Percentiles rank a stretch among this genome's conserved stretches.
Evolutionary conservation across 2,797 vertebrate genomes (phyloP).

Genomic region (Takifugu rubripes): DNA sequence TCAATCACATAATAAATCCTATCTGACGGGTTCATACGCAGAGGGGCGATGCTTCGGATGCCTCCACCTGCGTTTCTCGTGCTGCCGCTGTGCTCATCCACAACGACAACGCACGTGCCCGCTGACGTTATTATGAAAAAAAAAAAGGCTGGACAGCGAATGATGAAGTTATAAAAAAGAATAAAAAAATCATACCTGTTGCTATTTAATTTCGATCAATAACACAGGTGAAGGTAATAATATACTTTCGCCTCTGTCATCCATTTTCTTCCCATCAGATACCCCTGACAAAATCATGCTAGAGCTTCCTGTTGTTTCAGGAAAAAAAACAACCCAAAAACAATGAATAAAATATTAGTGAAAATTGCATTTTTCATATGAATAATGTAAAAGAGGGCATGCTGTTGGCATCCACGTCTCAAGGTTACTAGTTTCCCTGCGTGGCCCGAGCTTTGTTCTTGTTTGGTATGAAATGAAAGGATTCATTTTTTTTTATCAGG

Average conservation of each 20-base stretch:
- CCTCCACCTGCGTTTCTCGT: conserved; percentile 11
- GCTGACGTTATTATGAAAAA: conserved; percentile 45
- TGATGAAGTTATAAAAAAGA: conserved; percentile 67
- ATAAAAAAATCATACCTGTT: conserved; percentile 49
- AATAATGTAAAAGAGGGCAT: conserved; percentile 77
- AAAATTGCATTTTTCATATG: conserved; percentile 78
- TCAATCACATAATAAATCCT: conserved; percentile 8
- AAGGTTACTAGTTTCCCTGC: conserved; percentile 67
- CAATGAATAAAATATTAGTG: conserved; percentile 82
- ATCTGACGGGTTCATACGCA: conserved; percentile 3
- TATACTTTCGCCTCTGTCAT: conserved; percentile 44
- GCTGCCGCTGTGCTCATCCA: conserved; percentile 16
- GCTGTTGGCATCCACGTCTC: conserved; percentile 65
- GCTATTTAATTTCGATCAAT: conserved; percentile 72
- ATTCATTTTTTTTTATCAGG: conserved; percentile 50
- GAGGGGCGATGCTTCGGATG: conserved; percentile 1
- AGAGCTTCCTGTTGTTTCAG: conserved; percentile 68
- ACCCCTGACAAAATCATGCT: conserved; percentile 56
- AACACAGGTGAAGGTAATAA: conserved; percentile 58
- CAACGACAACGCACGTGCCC: conserved; percentile 18
- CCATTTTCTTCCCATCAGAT: conserved; percentile 51
- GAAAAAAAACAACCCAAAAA: conserved; percentile 53
- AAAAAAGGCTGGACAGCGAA: conserved; percentile 52
- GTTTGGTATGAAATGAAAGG: conserved; percentile 64
- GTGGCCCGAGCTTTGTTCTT: conserved; percentile 58